Percentiles rank a stretch among this genome's conserved stretches.
phyloP scores from a whole-genome alignment of 64 coral and sea anemone genomes.

The Cladopsammia gracilis region DNA sequence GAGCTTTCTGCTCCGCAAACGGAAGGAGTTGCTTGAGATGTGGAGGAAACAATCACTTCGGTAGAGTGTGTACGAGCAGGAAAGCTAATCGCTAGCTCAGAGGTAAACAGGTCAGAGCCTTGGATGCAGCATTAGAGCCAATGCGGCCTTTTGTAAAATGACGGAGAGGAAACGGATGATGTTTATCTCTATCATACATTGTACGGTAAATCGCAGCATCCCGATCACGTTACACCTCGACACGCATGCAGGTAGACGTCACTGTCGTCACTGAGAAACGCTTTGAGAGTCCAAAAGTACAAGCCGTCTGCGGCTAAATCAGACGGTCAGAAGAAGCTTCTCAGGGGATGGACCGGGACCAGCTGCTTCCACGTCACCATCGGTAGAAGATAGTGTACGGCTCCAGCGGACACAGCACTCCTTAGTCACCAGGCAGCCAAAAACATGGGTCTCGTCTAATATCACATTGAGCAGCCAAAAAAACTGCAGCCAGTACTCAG shows the following conservation, averaged over 20 bases:
- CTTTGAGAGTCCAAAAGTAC: neutral
- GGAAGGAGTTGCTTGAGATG: conserved; percentile 24
- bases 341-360: conserved; percentile 36
- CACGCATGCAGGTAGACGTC: conserved; percentile 78
- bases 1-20: neutral
- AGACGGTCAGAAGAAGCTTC: conserved; percentile 5
- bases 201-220: conserved; percentile 52
- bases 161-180: conserved; percentile 12
- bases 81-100: neutral
- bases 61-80: neutral
- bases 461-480: conserved; percentile 28
- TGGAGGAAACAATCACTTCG: conserved; percentile 40
- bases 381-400: conserved; percentile 43
- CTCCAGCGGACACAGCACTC: conserved; percentile 11
- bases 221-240: conserved; percentile 46
- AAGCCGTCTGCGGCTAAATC: neutral
- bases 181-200: neutral
- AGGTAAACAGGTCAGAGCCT: neutral
- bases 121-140: conserved; percentile 13
- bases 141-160: neutral
- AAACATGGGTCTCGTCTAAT: conserved; percentile 46
- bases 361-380: neutral
- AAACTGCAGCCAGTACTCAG: neutral
- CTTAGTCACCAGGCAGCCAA: conserved; percentile 33
- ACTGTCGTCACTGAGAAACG: conserved; percentile 57